Evolutionary conservation across 23 tunicate genomes (phyloP).

Genomic region (Diplosoma virens): DNA sequence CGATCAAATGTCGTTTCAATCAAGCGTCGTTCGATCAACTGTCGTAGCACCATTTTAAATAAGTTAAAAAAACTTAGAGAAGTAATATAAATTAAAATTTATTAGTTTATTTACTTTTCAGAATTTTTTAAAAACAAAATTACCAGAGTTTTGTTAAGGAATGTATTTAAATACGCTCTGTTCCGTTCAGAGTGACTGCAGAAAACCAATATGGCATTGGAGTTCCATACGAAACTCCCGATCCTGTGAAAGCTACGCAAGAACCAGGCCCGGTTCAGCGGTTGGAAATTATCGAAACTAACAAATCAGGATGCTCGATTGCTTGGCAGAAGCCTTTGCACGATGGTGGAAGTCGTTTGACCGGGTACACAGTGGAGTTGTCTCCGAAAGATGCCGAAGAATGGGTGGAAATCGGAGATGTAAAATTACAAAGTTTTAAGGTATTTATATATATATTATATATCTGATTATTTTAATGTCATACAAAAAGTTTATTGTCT

Average conservation of each 20-base stretch:
- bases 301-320: conserved; percentile 48
- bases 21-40: too few species aligned
- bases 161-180: too few species aligned
- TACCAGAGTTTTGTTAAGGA: too few species aligned
- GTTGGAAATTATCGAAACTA: conserved; percentile 50
- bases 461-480: too few species aligned
- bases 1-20: too few species aligned
- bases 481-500: too few species aligned
- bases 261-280: conserved; percentile 82
- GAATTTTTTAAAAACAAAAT: too few species aligned
- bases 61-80: too few species aligned
- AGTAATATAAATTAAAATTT: too few species aligned
- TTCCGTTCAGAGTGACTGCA: conserved; percentile 80
- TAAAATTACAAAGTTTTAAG: conserved; percentile 54
- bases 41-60: too few species aligned
- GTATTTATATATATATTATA: too few species aligned
- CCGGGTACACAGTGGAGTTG: conserved; percentile 71
- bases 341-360: conserved; percentile 78
- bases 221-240: conserved; percentile 58
- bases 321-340: conserved; percentile 83
- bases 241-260: conserved; percentile 78
- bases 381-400: conserved; percentile 75
- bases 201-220: conserved; percentile 95
- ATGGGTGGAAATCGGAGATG: conserved; percentile 63
- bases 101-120: too few species aligned